These are phyloP conservation scores for Caenorhabditis sulstoni DNA, from an alignment of 2,888 invertebrate species.

Conservation along the genomic window DNA sequence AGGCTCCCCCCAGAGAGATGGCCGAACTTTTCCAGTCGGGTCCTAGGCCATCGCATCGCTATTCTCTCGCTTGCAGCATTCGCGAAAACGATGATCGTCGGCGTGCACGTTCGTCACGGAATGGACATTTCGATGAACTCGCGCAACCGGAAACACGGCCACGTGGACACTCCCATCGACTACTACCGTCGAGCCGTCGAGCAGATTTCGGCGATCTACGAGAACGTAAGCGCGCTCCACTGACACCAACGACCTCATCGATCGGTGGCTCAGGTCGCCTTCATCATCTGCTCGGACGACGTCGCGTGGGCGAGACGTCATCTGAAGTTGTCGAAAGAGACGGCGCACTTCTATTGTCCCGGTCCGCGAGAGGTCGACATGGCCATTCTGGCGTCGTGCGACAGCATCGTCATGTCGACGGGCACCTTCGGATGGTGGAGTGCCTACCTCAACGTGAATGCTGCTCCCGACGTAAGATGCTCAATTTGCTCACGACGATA, in stretches of 20 bases:
- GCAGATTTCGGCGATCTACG: slow-evolving; percentile 54
- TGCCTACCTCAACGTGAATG: slow-evolving; percentile 78
- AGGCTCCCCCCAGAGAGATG: too few species aligned
- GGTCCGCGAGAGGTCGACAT: slow-evolving; percentile 80
- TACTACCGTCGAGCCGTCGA: slow-evolving; percentile 79
- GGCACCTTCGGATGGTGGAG: slow-evolving; percentile 82
- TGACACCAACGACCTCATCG: background rate
- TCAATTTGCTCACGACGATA: too few species aligned
- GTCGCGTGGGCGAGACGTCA: slow-evolving; percentile 78
- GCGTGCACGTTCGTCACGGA: slow-evolving; percentile 81
- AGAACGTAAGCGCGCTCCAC: slow-evolving; percentile 26
- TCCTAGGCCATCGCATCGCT: too few species aligned
- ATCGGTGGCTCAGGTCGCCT: slow-evolving; percentile 74
- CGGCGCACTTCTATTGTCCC: slow-evolving; percentile 57
- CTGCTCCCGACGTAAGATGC: slow-evolving; percentile 36
- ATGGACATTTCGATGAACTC: slow-evolving; percentile 80
- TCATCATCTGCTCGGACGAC: slow-evolving; percentile 81
- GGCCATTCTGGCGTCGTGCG: slow-evolving; percentile 79
- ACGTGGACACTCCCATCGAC: slow-evolving; percentile 79
- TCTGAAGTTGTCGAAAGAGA: slow-evolving; percentile 44
- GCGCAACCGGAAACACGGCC: slow-evolving; percentile 75
- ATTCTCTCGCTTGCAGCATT: slow-evolving; percentile 59
- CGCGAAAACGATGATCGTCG: slow-evolving; percentile 71
- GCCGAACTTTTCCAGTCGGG: too few species aligned
- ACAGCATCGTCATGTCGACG: slow-evolving; percentile 80